These are phyloP conservation scores for Mesoligia furuncula DNA, from an alignment of 2,888 invertebrate genomes.

Conservation along the genomic window DNA sequence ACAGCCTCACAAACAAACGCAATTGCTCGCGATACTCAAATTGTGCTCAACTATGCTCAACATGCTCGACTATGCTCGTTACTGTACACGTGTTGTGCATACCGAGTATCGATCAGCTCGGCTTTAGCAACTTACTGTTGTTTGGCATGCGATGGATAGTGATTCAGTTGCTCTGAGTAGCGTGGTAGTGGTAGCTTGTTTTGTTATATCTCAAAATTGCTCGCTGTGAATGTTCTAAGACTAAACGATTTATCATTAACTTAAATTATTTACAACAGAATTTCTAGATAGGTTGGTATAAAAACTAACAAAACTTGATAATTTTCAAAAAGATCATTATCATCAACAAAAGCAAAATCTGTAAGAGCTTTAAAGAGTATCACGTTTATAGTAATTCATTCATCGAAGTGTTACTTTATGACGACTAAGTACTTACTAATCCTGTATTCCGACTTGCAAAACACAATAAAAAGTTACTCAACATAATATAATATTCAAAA, in stretches of 20 bases:
- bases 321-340: background rate
- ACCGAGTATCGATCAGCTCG: slow-evolving; percentile 48
- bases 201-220: slow-evolving; percentile 2
- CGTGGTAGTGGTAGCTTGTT: background rate
- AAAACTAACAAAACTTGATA: background rate
- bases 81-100: slow-evolving; percentile 47
- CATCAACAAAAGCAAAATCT: background rate
- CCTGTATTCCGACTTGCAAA: background rate
- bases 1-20: slow-evolving; percentile 44
- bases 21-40: slow-evolving; percentile 29
- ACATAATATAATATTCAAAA: background rate
- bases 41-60: slow-evolving; percentile 30
- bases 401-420: background rate
- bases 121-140: slow-evolving; percentile 30
- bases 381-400: background rate
- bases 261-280: background rate
- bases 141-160: slow-evolving; percentile 46
- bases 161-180: slow-evolving; percentile 8
- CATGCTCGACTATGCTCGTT: slow-evolving; percentile 48
- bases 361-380: background rate
- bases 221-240: slow-evolving; percentile 6
- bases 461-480: background rate
- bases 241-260: background rate
- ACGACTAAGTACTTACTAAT: too few relatives aligned
- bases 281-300: background rate